Conservation (phyloP, 2,888 invertebrate genomes). For the Clanis bilineata region DNA sequence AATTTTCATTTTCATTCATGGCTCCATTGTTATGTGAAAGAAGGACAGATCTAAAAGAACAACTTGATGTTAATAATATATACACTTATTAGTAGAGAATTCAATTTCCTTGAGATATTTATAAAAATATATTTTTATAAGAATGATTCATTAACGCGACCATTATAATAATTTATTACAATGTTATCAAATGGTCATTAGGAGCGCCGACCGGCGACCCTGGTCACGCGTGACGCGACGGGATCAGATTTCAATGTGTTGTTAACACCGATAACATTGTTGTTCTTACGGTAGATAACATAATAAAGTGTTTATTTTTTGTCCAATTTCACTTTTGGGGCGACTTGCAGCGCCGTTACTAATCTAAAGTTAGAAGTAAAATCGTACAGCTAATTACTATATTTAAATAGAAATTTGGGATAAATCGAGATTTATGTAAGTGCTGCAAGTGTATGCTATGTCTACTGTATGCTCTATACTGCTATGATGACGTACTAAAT, state of each 20-base stretch:
- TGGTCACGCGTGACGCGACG: not conserved
- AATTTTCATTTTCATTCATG: no score
- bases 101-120: not conserved
- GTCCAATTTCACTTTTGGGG: not conserved
- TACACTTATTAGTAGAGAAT: not conserved
- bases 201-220: not conserved
- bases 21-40: no score
- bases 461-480: no score
- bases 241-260: constrained; percentile 14
- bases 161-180: not conserved
- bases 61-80: no score
- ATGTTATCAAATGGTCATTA: constrained; percentile 1
- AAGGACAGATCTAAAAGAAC: no score
- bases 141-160: not conserved
- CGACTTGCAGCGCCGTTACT: no score
- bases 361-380: no score
- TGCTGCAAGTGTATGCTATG: no score
- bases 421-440: no score
- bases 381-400: no score
- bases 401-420: no score
- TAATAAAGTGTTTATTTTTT: not conserved
- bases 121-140: not conserved
- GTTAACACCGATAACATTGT: not conserved
- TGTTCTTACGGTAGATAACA: constrained; percentile 4
- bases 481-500: no score